Percentiles rank a stretch among this genome's conserved stretches.
Conservation (phyloP, 1,140 invertebrate genomes). For the Leptonema lineaticorne region DNA sequence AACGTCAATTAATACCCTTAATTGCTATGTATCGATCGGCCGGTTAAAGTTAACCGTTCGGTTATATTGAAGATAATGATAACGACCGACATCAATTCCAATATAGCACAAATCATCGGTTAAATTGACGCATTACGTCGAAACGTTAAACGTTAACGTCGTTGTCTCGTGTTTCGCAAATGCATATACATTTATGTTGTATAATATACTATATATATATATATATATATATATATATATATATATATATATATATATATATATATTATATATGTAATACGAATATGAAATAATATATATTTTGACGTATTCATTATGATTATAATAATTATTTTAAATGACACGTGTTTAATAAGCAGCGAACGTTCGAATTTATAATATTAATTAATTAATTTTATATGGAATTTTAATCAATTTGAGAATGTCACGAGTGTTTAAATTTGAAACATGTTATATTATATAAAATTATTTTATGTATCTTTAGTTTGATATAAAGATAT, state of each 20-base stretch:
- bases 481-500: no score
- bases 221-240: background rate
- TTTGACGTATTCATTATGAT: no score
- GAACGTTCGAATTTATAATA: no score
- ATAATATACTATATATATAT: background rate
- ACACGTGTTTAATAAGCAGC: no score
- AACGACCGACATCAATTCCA: background rate
- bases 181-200: no score
- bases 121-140: background rate
- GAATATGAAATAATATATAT: no score
- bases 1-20: constrained; percentile 14
- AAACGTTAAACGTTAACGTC: background rate
- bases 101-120: background rate
- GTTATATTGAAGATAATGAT: background rate
- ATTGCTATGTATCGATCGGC: constrained; percentile 9
- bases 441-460: no score
- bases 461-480: no score
- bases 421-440: no score
- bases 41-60: constrained; percentile 7
- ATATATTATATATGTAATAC: background rate
- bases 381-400: no score
- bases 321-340: no score
- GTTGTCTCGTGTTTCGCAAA: background rate
- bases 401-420: no score
- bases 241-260: background rate